Percentiles rank a stretch among this genome's conserved stretches.
phyloP scores from a whole-genome alignment of 2,888 invertebrate species.

The Isoperla grammatica region DNA sequence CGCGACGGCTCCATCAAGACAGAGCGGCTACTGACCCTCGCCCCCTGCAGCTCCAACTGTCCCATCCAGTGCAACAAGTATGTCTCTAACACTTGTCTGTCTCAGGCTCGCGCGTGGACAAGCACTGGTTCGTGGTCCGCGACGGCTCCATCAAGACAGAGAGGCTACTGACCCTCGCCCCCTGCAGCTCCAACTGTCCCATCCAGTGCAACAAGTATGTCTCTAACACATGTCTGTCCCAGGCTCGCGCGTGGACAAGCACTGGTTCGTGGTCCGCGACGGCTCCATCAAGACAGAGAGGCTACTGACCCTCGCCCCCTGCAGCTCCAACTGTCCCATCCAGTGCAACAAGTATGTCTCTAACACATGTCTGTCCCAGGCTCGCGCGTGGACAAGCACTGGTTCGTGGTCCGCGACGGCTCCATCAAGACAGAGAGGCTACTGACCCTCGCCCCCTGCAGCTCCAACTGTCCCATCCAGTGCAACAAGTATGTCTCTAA shows the following conservation, averaged over 20 bases:
- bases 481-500: no score
- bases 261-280: conserved; percentile 88
- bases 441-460: conserved; percentile 62
- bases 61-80: conserved; percentile 62
- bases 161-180: conserved; percentile 65
- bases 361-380: no score
- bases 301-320: conserved; percentile 63
- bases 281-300: conserved; percentile 71
- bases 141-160: conserved; percentile 76
- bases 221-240: no score
- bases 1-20: conserved; percentile 74
- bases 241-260: conserved; percentile 77
- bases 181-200: conserved; percentile 57
- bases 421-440: conserved; percentile 72
- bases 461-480: conserved; percentile 60
- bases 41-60: conserved; percentile 56
- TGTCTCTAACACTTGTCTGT: no score
- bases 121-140: conserved; percentile 87
- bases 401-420: conserved; percentile 84
- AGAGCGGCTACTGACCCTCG: conserved; percentile 68
- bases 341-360: no score
- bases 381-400: conserved; percentile 78
- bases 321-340: conserved; percentile 60
- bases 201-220: conserved; percentile 61
- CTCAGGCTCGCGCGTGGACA: conserved; percentile 73